phyloP scores from a whole-genome alignment of 2,888 invertebrate genomes.

The Phengaris alcon region DNA sequence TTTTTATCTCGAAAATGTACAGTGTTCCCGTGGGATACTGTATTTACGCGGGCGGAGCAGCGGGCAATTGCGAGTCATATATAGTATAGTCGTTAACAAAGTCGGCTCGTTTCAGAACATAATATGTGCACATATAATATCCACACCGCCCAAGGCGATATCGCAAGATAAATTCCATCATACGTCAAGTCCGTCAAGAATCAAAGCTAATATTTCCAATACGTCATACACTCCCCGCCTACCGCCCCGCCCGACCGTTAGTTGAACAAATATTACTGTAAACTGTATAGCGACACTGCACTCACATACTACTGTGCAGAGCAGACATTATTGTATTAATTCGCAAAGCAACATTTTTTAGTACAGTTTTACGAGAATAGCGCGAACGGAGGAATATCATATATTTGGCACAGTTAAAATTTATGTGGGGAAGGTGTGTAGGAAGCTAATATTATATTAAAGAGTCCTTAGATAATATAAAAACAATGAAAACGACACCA shows the following conservation, averaged over 20 bases:
- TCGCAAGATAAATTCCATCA: not conserved
- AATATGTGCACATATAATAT: not conserved
- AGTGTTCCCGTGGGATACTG: too few species aligned
- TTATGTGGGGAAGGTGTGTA: too few species aligned
- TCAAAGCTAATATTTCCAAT: conserved; percentile 2
- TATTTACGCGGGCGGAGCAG: too few species aligned
- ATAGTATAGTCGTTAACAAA: not conserved
- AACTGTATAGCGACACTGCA: not conserved
- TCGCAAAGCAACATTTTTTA: not conserved
- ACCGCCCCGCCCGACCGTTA: conserved; percentile 21
- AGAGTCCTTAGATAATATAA: too few species aligned
- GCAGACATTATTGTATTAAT: not conserved
- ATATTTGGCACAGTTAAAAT: too few species aligned
- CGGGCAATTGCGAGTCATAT: too few species aligned
- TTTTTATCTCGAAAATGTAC: too few species aligned
- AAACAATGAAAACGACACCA: too few species aligned
- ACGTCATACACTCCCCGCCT: not conserved
- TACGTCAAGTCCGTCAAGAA: not conserved
- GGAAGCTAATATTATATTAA: too few species aligned
- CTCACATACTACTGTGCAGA: not conserved
- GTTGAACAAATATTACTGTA: conserved; percentile 15
- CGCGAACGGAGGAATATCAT: too few species aligned
- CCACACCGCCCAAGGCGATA: not conserved
- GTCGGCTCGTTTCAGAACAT: not conserved
- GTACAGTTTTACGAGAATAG: too few species aligned